phyloP scores from a whole-genome alignment of 2,797 vertebrate genomes.

The Argya squamiceps region DNA sequence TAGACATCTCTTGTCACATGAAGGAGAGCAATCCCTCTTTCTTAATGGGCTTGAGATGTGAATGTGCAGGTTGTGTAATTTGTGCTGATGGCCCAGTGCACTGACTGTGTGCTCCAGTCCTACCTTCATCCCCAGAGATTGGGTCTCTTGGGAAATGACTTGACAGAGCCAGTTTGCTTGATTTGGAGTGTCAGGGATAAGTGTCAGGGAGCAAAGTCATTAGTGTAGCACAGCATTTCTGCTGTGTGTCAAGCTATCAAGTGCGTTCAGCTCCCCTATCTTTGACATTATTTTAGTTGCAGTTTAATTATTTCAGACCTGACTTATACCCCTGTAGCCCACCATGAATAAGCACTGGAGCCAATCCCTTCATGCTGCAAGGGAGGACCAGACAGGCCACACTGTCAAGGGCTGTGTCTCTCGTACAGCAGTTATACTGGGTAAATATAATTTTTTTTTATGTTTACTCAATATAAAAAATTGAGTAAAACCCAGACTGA shows the following conservation, averaged over 20 bases:
- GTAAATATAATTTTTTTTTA: too few species aligned
- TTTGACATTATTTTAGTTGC: neutral
- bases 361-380: neutral
- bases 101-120: neutral
- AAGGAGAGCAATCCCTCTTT: neutral
- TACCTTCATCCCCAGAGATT: neutral
- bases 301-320: neutral
- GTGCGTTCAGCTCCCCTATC: neutral
- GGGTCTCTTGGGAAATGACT: neutral
- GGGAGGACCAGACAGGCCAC: neutral
- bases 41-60: conserved; percentile 9
- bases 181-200: neutral
- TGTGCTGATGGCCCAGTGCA: neutral
- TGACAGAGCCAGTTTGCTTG: neutral
- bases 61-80: conserved; percentile 10
- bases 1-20: conserved; percentile 8
- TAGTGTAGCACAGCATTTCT: neutral
- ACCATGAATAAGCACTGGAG: neutral
- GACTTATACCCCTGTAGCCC: neutral
- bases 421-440: too few species aligned
- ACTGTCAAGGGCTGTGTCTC: neutral
- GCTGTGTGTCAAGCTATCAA: neutral
- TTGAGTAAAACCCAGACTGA: neutral
- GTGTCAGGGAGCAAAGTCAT: neutral
- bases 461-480: too few species aligned